Conservation (phyloP, 2,888 invertebrate species). For the Frankliniella fusca region DNA sequence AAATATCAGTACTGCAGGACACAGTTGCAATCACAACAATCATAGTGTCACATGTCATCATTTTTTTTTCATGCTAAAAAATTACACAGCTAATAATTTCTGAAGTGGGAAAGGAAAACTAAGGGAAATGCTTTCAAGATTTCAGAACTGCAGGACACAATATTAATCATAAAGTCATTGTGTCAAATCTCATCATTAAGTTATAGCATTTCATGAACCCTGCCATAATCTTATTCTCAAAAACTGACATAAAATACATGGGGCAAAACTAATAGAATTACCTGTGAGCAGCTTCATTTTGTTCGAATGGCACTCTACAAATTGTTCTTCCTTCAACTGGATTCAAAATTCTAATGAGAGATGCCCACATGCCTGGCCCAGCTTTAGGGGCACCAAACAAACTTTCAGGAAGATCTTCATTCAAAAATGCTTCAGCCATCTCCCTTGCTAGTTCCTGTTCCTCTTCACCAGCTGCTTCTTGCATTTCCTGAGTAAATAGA, state of each 20-base stretch:
- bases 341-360: conserved; percentile 78
- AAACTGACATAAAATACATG: neutral
- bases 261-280: conserved; percentile 41
- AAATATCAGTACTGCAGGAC: too few relatives aligned
- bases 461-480: conserved; percentile 92
- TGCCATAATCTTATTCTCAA: too few relatives aligned
- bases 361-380: conserved; percentile 95
- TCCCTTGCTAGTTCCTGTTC: conserved; percentile 93
- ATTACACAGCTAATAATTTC: neutral
- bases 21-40: too few relatives aligned
- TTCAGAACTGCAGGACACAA: conserved; percentile 37
- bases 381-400: conserved; percentile 95
- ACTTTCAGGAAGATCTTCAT: conserved; percentile 90
- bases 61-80: too few relatives aligned
- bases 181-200: too few relatives aligned
- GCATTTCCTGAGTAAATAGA: conserved; percentile 65
- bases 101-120: too few relatives aligned
- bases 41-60: too few relatives aligned
- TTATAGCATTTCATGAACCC: too few relatives aligned
- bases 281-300: conserved; percentile 95
- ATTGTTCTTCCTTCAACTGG: conserved; percentile 76
- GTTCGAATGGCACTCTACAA: conserved; percentile 75
- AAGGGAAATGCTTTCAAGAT: conserved; percentile 13
- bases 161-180: conserved; percentile 26
- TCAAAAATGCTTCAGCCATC: conserved; percentile 95